A percentile compares a stretch with the other conserved stretches of the same genome.
Conservation (phyloP, 2,113 vertebrate species). For the Zosterops borbonicus region DNA sequence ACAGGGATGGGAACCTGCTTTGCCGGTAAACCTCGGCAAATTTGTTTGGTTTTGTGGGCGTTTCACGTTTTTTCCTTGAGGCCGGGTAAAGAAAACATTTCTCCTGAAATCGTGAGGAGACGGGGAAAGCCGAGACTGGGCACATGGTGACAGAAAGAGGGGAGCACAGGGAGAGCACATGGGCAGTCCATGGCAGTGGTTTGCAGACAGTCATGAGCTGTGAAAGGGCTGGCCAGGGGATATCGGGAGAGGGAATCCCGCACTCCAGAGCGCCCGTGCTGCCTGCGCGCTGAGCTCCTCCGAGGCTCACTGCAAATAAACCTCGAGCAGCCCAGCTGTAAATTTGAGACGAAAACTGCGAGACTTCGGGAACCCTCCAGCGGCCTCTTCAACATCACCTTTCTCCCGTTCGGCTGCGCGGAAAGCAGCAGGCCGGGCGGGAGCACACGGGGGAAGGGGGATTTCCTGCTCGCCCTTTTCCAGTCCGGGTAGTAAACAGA, state of each 20-base stretch:
- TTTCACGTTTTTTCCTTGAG: background rate
- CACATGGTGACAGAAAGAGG: accelerated
- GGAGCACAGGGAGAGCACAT: background rate
- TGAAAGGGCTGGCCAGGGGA: background rate
- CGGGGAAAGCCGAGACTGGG: background rate
- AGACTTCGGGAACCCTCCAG: background rate
- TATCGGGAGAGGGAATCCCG: background rate
- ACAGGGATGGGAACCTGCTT: background rate
- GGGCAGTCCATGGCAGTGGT: accelerated
- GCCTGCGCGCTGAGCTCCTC: background rate
- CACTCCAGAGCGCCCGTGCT: accelerated
- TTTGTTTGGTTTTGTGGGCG: background rate
- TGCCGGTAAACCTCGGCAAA: background rate
- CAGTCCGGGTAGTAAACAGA: background rate
- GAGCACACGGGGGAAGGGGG: background rate
- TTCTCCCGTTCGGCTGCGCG: background rate
- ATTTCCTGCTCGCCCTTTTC: background rate
- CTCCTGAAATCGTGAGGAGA: background rate
- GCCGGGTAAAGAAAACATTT: accelerated
- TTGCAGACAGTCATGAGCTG: background rate
- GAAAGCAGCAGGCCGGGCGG: background rate
- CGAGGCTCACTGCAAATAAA: background rate
- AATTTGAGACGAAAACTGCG: background rate
- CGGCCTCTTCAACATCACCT: background rate
- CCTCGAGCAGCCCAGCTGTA: background rate